Conservation (phyloP, 2,113 vertebrate genomes). For the Pedetes capensis region DNA sequence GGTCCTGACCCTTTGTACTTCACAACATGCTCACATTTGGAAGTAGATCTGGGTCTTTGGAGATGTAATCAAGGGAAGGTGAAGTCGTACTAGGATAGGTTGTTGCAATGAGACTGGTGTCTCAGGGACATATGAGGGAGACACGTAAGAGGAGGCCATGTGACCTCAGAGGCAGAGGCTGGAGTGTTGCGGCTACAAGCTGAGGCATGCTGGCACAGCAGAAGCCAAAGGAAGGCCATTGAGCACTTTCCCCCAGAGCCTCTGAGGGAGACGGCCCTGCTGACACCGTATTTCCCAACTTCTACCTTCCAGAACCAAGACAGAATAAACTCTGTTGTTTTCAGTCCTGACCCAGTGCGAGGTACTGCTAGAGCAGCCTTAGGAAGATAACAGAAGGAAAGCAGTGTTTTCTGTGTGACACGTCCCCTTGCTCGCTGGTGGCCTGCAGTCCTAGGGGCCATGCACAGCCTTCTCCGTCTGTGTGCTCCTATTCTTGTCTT, state of each 20-base stretch:
- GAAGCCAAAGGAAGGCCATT: not conserved
- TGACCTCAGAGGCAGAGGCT: not conserved
- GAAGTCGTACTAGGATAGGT: not conserved
- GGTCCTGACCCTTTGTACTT: not conserved
- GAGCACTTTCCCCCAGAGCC: not conserved
- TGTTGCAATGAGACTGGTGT: not conserved
- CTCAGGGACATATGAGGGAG: not conserved
- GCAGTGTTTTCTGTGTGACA: accelerated
- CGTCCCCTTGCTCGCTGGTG: not conserved
- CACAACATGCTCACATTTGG: not conserved
- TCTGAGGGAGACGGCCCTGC: not conserved
- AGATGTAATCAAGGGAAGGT: not conserved
- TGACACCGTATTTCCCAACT: not conserved
- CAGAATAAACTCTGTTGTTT: not conserved
- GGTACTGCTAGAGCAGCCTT: not conserved
- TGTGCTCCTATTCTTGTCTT: accelerated
- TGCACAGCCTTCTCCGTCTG: not conserved
- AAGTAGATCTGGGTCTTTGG: not conserved
- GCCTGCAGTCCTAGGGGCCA: not conserved
- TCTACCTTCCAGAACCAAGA: not conserved
- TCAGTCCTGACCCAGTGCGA: not conserved
- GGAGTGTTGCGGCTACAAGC: not conserved
- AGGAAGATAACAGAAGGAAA: not conserved
- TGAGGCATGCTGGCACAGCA: not conserved
- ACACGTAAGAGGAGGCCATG: accelerated